These are phyloP conservation scores for Cerastis leucographa DNA, from an alignment of 2,888 invertebrate genomes.

Conservation along the genomic window DNA sequence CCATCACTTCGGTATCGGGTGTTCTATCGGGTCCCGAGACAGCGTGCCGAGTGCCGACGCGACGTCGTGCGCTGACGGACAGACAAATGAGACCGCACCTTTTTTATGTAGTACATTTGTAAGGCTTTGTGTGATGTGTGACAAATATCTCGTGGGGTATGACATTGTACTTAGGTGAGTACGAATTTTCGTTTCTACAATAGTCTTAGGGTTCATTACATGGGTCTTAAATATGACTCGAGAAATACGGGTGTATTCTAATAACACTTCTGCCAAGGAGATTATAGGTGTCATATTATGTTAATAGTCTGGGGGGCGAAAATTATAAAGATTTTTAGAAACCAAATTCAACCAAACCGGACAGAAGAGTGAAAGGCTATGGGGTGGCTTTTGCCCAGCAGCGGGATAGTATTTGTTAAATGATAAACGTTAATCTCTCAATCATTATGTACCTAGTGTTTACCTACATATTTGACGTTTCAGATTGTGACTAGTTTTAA, in stretches of 20 bases:
- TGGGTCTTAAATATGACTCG: neutral
- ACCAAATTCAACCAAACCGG: neutral
- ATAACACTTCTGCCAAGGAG: neutral
- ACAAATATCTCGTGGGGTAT: neutral
- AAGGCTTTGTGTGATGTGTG: neutral
- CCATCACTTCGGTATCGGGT: constrained; percentile 40
- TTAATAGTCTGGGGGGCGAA: neutral
- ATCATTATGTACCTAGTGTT: neutral
- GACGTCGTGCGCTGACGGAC: constrained; percentile 29
- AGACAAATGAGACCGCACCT: constrained; percentile 29
- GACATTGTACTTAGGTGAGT: neutral
- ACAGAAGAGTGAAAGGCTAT: too few species aligned
- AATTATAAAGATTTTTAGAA: neutral
- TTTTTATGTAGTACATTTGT: constrained; percentile 8
- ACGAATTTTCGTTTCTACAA: neutral
- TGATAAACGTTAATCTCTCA: neutral
- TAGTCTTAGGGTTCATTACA: neutral
- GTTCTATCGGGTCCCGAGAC: constrained; percentile 24
- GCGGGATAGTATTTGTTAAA: too few species aligned
- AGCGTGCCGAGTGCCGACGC: constrained; percentile 5
- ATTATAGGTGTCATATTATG: neutral
- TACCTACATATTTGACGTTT: neutral
- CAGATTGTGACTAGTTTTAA: neutral
- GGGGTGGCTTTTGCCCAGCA: too few species aligned
- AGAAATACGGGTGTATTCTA: neutral